Base-by-base conservation (phyloP, 2,113 vertebrate genomes). In the Etia nguti region DNA sequence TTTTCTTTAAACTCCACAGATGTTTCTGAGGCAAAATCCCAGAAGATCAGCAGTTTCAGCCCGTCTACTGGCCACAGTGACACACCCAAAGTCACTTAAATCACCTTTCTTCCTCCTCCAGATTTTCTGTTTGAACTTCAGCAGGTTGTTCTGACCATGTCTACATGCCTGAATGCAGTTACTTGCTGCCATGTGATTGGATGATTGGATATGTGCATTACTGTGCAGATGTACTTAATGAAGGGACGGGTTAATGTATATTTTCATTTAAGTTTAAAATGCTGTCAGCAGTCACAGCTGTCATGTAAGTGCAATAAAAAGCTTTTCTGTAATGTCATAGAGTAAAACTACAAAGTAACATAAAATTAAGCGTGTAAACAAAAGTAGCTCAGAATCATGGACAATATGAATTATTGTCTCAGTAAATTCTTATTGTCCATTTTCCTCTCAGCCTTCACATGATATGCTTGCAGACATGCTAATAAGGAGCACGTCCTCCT, bases 391-490 rank as follows among this genome's bases (percentile, higher is more conserved):
- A 18, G 1, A 48, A 29, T 48, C 24, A 73, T 1, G 6, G 41
- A 73, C 15, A 46, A 65, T 65, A 65, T 38, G 60, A 38, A 65
- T 65, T 13, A 65, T 65, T 29, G 38, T 43, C 65, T 93, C 89
- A 80, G 81, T 31, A 79, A 91, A 92, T 88, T 54, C 84, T 62
- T n/a, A 20, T 56, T 50, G 68, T 80, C 26, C 48, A 48, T 90
- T 56, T 55, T 70, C 41, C 65, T 77, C 20, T 73, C 52, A 57
- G 55, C 52, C 52, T 82, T 55, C 13, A 57, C 34, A 86, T n/a
- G 12, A 68, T 75, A 43, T 29, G 59, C 62, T 73, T 77, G 84
- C 34, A 38, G 13, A 79, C 41, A 34, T 81, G 70, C 84, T 88
- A 84, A 31, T 55, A 16, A 91, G 55, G 36, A 57, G 13, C 48